Conservation (phyloP, 37 sponge, comb jelly and placozoan species). For the Oopsacas minuta region DNA sequence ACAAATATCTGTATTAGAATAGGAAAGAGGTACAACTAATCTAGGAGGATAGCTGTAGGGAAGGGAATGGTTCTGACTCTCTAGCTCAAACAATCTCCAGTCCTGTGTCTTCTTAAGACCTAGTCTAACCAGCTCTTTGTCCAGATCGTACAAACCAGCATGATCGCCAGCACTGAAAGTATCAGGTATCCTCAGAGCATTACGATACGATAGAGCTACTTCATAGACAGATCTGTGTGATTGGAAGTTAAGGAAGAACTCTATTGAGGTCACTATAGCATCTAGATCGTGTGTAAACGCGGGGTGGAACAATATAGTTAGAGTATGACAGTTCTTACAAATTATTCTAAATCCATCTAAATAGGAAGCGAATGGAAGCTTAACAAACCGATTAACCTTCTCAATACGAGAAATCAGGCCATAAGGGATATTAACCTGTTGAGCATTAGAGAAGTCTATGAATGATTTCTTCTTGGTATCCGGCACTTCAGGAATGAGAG, state of each 20-base stretch:
- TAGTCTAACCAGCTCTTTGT: background rate
- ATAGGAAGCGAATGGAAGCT: background rate
- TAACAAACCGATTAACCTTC: background rate
- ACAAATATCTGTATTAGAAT: slow-evolving; percentile 43
- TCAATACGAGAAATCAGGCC: background rate
- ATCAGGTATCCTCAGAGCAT: background rate
- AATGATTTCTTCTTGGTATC: background rate
- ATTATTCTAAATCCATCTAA: background rate
- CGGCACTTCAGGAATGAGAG: background rate
- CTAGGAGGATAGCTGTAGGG: slow-evolving; percentile 36
- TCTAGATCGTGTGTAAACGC: background rate
- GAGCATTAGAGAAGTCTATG: background rate
- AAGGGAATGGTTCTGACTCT: background rate
- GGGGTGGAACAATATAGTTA: background rate
- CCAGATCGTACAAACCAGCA: background rate
- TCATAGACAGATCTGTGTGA: background rate
- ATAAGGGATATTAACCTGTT: background rate
- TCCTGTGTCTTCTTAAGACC: slow-evolving; percentile 6
- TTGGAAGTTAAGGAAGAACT: background rate
- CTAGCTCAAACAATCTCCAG: background rate
- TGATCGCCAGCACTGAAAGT: background rate
- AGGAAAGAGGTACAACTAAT: slow-evolving; percentile 48
- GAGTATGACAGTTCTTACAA: slow-evolving; percentile 1
- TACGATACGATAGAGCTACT: background rate
- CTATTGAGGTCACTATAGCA: background rate